Conservation (phyloP, 2,113 vertebrate species). For the Sinocyclocheilus grahami region DNA sequence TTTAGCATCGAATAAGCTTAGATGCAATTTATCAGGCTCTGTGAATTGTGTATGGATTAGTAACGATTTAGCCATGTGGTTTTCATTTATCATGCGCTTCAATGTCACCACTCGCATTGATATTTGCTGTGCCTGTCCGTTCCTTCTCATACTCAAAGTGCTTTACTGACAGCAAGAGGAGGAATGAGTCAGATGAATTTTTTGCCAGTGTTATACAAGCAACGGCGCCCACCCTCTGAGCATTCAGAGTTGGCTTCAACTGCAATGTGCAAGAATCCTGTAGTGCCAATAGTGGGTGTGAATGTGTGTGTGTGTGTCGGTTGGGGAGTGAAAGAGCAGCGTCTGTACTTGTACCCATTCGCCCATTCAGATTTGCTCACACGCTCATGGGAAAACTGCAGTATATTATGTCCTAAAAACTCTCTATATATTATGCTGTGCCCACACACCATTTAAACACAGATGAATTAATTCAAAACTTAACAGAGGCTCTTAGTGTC, state of each 20-base stretch:
- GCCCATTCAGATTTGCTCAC: conserved; percentile 15
- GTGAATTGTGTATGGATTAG: conserved; percentile 19
- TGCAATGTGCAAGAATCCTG: conserved; percentile 28
- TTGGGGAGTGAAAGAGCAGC: conserved; percentile 24
- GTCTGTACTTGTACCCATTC: conserved; percentile 15
- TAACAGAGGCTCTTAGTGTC: neutral
- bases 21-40: conserved; percentile 24
- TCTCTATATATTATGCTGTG: neutral
- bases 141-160: conserved; percentile 5
- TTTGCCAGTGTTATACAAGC: conserved; percentile 34
- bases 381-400: neutral
- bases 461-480: neutral
- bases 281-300: conserved; percentile 30
- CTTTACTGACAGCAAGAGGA: conserved; percentile 35
- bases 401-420: neutral
- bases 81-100: conserved; percentile 17
- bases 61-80: neutral
- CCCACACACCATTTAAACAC: neutral
- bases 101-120: neutral
- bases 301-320: conserved; percentile 38
- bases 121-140: conserved; percentile 15
- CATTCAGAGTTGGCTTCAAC: conserved; percentile 36
- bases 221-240: conserved; percentile 38
- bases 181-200: conserved; percentile 52
- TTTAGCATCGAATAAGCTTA: neutral